phyloP scores from a whole-genome alignment of 2,113 vertebrate species.

The Centrocercus urophasianus region DNA sequence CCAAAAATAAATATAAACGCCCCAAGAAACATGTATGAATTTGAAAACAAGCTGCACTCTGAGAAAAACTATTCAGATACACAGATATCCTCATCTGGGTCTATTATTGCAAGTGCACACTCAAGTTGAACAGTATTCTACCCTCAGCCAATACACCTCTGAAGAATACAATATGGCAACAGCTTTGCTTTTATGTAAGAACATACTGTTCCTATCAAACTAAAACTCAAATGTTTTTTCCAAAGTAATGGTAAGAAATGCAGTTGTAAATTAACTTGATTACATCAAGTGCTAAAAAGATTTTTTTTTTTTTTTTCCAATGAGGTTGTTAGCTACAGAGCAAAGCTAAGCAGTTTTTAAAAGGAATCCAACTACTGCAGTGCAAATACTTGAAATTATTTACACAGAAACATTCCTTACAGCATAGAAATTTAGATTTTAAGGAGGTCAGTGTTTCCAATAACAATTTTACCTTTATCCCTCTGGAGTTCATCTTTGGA shows the following conservation, averaged over 20 bases:
- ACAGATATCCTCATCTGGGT: fast-evolving
- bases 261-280: not conserved
- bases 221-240: not conserved
- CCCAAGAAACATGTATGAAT: not conserved
- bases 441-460: not conserved
- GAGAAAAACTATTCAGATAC: not conserved
- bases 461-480: slow-evolving; percentile 87
- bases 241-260: not conserved
- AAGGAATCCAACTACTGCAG: not conserved
- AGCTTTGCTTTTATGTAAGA: not conserved
- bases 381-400: not conserved
- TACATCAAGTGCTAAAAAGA: not conserved
- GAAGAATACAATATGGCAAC: not conserved
- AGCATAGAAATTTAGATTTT: not conserved
- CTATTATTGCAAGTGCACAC: not conserved
- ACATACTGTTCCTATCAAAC: not conserved
- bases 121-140: not conserved
- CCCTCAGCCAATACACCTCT: not conserved
- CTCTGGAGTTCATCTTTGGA: slow-evolving; percentile 95
- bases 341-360: not conserved
- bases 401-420: not conserved
- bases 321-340: not conserved
- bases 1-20: not conserved
- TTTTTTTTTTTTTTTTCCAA: not conserved
- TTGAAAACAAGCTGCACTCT: not conserved